A percentile compares a stretch with the other conserved stretches of the same genome.
Conservation (phyloP, 2,888 invertebrate genomes). For the Diploptera punctata region DNA sequence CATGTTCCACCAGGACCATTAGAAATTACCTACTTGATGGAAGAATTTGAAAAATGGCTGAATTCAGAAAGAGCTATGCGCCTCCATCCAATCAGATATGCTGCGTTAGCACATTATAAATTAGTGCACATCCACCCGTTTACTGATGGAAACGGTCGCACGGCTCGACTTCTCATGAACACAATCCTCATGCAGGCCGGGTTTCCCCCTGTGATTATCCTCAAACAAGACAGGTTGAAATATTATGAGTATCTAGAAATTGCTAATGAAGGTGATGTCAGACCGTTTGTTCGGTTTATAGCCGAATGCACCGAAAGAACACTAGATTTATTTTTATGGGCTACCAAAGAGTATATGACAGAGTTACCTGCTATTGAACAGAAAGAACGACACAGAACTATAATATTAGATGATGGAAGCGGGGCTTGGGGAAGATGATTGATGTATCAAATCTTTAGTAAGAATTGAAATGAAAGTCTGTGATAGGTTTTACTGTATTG, state of each 20-base stretch:
- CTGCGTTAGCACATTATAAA: conserved; percentile 96
- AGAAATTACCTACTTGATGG: conserved; percentile 82
- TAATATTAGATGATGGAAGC: conserved; percentile 32
- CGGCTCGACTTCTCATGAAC: conserved; percentile 95
- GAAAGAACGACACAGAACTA: conserved; percentile 34
- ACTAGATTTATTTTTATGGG: conserved; percentile 85
- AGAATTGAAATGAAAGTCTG: no score
- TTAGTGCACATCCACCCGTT: conserved; percentile 97
- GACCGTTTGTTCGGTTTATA: conserved; percentile 96
- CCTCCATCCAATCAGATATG: conserved; percentile 90
- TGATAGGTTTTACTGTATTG: no score
- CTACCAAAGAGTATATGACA: conserved; percentile 69
- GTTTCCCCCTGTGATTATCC: conserved; percentile 94
- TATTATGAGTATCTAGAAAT: conserved; percentile 89
- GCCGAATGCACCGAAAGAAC: conserved; percentile 92
- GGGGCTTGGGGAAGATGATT: no score
- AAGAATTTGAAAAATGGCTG: conserved; percentile 90
- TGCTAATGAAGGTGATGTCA: conserved; percentile 93
- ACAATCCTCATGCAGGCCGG: conserved; percentile 94
- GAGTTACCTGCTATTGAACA: conserved; percentile 46
- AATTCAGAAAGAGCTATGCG: conserved; percentile 86
- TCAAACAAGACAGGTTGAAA: conserved; percentile 78
- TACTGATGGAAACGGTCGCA: conserved; percentile 95
- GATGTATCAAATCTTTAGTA: no score
- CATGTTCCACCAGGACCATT: conserved; percentile 91